Base-by-base conservation (phyloP, 1,140 invertebrate species). In the Nixonia krombeini region DNA sequence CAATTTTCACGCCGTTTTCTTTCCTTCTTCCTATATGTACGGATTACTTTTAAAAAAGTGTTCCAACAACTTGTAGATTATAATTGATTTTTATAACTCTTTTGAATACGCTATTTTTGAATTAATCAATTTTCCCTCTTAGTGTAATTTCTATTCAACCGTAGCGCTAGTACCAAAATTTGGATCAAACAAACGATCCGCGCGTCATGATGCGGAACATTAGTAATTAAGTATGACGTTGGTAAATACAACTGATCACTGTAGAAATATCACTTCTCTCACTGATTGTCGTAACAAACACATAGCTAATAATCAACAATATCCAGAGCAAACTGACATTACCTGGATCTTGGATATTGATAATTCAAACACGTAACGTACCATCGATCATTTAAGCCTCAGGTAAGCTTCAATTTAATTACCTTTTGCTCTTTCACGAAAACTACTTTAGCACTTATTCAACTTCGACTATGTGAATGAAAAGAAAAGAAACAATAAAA, bases 251-350 rank as follows among this genome's bases (percentile, higher is more conserved):
- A 21, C 41, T 13, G 41, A 45, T 55, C 42, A 38, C 29, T 35
- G 45, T 55, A 28, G 41, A 53, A 53, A 55, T 45, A 55, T 45
- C 51, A 29, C 44, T 38, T 16, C 21, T 18, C 51, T 38, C 18
- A 16, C 42, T 15, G 7, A 31, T 46, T 46, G 33, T 50, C 55
- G 18, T 44, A 50, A 50, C 35, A 31, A 58, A 58, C 41, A n/a
- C 26, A 7, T 41, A 37, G 21, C 44, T 45, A 40, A 37, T 46
- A 55, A 55, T 58, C 28, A 56, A 42, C 45, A 16, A 46, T 10
- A 42, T 25, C 53, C 8, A 41, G 44, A 12, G 8, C 17, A 35
- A 50, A 31, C 31, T 26, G 45, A 33, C 41, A 58, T 58, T 42
- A 57, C 47, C 45, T 29, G 17, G 38, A 15, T 10, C 18, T 40